These are phyloP conservation scores for Puma concolor DNA, from an alignment of 2,113 vertebrate species.

Conservation along the genomic window DNA sequence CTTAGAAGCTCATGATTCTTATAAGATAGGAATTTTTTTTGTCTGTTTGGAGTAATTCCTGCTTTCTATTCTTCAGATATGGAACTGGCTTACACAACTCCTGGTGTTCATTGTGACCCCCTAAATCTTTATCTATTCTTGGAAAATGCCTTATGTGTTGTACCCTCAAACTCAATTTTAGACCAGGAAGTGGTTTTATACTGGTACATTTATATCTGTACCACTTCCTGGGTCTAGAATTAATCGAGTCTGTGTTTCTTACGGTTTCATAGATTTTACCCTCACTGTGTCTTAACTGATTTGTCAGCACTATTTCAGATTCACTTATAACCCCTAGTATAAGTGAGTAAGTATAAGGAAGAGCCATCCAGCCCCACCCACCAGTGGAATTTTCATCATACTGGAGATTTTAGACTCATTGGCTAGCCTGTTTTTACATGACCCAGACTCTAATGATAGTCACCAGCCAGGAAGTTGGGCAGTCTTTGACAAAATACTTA, in stretches of 20 bases:
- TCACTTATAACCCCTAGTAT: background rate
- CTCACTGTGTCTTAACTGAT: background rate
- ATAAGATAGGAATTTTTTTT: background rate
- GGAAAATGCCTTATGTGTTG: background rate
- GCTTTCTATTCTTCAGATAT: background rate
- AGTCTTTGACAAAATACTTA: background rate
- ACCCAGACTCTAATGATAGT: background rate
- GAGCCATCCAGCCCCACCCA: background rate
- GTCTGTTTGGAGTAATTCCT: background rate
- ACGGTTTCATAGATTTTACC: background rate
- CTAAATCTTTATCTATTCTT: background rate
- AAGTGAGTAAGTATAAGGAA: background rate
- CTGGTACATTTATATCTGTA: background rate
- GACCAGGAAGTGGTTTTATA: background rate
- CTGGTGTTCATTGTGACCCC: background rate
- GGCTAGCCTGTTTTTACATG: background rate
- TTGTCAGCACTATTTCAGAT: background rate
- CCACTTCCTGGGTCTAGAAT: background rate
- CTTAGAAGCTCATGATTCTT: conserved; percentile 9
- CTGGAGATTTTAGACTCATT: conserved; percentile 10
- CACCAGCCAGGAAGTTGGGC: background rate
- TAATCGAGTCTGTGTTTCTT: background rate
- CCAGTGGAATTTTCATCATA: background rate
- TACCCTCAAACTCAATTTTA: background rate
- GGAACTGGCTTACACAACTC: background rate